Evolutionary conservation across 2,888 invertebrate genomes (phyloP), one percentile per base, ranked within the genome.

Genomic region (Bellardia pandia): DNA sequence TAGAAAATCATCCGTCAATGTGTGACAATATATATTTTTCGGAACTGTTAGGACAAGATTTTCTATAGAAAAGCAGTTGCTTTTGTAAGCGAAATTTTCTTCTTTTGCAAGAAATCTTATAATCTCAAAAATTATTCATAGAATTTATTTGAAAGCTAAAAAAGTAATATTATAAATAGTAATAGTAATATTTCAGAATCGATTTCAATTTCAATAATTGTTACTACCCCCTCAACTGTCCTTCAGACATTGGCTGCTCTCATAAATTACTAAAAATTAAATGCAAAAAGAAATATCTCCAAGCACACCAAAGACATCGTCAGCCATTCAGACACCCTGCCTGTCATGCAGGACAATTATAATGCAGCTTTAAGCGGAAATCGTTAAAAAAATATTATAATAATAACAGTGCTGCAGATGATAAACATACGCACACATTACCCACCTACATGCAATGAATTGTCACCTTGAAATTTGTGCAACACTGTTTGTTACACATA

Each of bases 391-490:
- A 40, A 42, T 68, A 79, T 85, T 68, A 75, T 64, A 16, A 56
- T 58, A 40, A 79, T 45, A 64, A 79, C n/a, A 42, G 30, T 42
- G 33, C 60, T 74, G 74, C 74, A 62, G 62, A 68, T 78, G 30
- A 64, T 45, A 53, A 62, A 48, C 13, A 51, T 16, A 53, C 14
- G 6, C 51, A 72, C 5, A 9, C 45, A 56, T 30, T 11, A 33
- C 68, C 56, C 16, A 37, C 8, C 74, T 79, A 80, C 48, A 37
- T 53, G 60, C 40, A 23, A 13, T 45, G 3, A 13, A 76, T 64
- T 80, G 79, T 76, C 79, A 85, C 85, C 85, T 85, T 85, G 79
- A 75, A 80, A 75, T 14, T 69, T 80, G 8, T 37, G 2, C 53
- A 80, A 62, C 8, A 53, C 48, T 75, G 9, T 37, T n/a, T 14